These are phyloP conservation scores for Bos indicus DNA, from an alignment of 2,113 vertebrate species.

Conservation along the genomic window DNA sequence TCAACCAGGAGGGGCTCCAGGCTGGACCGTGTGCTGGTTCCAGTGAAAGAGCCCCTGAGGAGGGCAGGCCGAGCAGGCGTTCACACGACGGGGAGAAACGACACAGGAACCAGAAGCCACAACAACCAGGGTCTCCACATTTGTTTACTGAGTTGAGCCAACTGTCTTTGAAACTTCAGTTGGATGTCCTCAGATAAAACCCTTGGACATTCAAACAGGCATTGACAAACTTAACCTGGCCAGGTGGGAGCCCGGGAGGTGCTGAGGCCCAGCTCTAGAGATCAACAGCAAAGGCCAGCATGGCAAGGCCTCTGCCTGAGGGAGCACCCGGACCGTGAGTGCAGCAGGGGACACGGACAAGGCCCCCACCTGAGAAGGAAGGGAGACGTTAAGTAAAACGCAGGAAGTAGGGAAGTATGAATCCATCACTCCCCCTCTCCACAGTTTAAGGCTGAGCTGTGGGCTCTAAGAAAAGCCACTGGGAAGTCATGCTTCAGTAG, in stretches of 20 bases:
- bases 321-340: fast-evolving
- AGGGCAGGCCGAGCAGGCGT: neutral
- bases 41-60: neutral
- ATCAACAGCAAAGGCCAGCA: neutral
- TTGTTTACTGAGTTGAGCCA: constrained; percentile 62
- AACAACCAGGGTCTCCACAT: constrained; percentile 10
- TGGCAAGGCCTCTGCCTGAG: neutral
- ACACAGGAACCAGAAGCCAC: constrained; percentile 45
- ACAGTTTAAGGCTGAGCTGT: no score
- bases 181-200: constrained; percentile 64
- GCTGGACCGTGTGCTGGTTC: neutral
- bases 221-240: neutral
- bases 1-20: neutral
- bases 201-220: neutral
- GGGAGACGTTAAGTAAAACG: neutral
- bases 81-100: neutral
- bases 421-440: neutral
- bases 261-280: no score
- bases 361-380: neutral
- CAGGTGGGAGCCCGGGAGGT: neutral
- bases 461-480: neutral
- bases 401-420: neutral
- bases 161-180: constrained; percentile 38
- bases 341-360: neutral
- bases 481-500: neutral